phyloP scores from a whole-genome alignment of 2,888 invertebrate species.

The Icerya purchasi region DNA sequence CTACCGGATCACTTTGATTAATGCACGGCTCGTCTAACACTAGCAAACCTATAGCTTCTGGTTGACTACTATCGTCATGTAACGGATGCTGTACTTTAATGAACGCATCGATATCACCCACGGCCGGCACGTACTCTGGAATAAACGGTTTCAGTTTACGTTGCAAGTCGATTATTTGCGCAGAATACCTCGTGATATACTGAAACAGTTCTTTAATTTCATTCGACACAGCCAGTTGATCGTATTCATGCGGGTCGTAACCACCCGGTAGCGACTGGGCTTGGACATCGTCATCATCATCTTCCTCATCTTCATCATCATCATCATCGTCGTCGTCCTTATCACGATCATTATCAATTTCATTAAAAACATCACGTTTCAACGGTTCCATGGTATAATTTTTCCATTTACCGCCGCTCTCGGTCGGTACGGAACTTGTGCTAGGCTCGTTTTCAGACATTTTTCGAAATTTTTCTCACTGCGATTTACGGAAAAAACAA shows the following conservation, averaged over 20 bases:
- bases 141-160: slow-evolving; percentile 82
- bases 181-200: slow-evolving; percentile 81
- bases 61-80: slow-evolving; percentile 24
- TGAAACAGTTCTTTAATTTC: slow-evolving; percentile 85
- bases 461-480: neutral
- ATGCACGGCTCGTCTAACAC: slow-evolving; percentile 90
- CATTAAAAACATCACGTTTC: neutral
- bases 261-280: slow-evolving; percentile 20
- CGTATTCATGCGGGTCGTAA: slow-evolving; percentile 67
- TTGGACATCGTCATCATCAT: slow-evolving; percentile 23
- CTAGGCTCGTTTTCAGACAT: neutral
- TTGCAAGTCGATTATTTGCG: slow-evolving; percentile 74
- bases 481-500: too few relatives aligned
- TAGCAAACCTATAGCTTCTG: slow-evolving; percentile 42
- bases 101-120: slow-evolving; percentile 96
- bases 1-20: slow-evolving; percentile 85
- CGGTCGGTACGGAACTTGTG: neutral
- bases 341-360: slow-evolving; percentile 10
- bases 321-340: slow-evolving; percentile 9
- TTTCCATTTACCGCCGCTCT: too few relatives aligned
- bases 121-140: slow-evolving; percentile 91
- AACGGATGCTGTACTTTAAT: slow-evolving; percentile 78
- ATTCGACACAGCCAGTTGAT: slow-evolving; percentile 52
- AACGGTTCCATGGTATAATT: neutral
- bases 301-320: slow-evolving; percentile 19